Evolutionary conservation across 2,888 invertebrate species (phyloP).

Genomic region (Trissoscelio sp.): DNA sequence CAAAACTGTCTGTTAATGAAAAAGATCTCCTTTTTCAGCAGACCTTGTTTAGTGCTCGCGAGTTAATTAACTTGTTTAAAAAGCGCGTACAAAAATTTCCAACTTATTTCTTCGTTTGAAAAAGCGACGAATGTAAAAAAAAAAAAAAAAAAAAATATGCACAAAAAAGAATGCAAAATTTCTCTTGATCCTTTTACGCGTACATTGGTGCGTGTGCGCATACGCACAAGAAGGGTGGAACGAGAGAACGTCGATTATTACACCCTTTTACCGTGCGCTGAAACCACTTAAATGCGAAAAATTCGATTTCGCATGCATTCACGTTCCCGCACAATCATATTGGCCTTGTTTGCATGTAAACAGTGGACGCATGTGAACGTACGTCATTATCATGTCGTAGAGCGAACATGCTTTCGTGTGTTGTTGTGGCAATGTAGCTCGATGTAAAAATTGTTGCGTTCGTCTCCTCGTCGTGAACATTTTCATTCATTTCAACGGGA

Average conservation of each 20-base stretch:
- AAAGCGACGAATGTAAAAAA: background rate
- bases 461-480: constrained; percentile 67
- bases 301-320: constrained; percentile 75
- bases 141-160: background rate
- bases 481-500: constrained; percentile 41
- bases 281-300: constrained; percentile 74
- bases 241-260: constrained; percentile 69
- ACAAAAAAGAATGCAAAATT: constrained; percentile 17
- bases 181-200: constrained; percentile 21
- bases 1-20: background rate
- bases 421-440: constrained; percentile 64
- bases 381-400: constrained; percentile 66
- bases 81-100: background rate
- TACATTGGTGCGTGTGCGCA: constrained; percentile 41
- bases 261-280: constrained; percentile 75
- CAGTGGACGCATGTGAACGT: constrained; percentile 74
- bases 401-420: constrained; percentile 67
- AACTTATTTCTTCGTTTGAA: constrained; percentile 14
- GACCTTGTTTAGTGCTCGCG: background rate
- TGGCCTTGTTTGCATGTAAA: constrained; percentile 77
- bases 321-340: constrained; percentile 71
- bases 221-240: constrained; percentile 62
- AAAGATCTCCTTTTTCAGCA: too few species aligned
- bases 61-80: constrained; percentile 8
- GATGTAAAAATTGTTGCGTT: constrained; percentile 64